Evolutionary conservation across 2,113 vertebrate species (phyloP).

Genomic region (Mormyrus lacerda): DNA sequence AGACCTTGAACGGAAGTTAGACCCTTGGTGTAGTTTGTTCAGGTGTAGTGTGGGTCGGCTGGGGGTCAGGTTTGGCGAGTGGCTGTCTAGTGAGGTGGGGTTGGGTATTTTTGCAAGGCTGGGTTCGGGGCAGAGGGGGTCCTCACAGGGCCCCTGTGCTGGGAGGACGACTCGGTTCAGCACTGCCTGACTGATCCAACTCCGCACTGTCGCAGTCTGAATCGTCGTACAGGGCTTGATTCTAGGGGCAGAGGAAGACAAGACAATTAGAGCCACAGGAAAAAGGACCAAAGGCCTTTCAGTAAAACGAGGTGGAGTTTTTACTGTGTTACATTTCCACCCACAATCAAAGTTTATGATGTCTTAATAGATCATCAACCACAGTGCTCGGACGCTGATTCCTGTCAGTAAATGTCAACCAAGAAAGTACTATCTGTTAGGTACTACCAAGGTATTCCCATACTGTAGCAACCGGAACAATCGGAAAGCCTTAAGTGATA

Average conservation of each 20-base stretch:
- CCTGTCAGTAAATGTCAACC: not conserved
- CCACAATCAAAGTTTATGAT: not conserved
- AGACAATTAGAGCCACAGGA: not conserved
- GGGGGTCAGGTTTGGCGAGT: not conserved
- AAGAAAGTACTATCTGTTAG: not conserved
- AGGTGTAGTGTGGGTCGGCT: not conserved
- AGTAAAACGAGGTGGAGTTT: not conserved
- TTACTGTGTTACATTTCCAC: not conserved
- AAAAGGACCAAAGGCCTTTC: not conserved
- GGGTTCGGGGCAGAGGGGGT: slow-evolving; percentile 29
- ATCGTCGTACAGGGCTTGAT: slow-evolving; percentile 70
- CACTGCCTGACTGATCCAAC: slow-evolving; percentile 76
- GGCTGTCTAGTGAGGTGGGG: slow-evolving; percentile 29
- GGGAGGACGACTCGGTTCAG: slow-evolving; percentile 64
- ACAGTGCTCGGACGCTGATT: not conserved
- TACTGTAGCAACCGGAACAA: not conserved
- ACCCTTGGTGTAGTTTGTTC: not conserved
- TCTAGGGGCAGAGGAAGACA: slow-evolving; percentile 33
- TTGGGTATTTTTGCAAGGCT: slow-evolving; percentile 31
- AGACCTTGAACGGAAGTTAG: not conserved
- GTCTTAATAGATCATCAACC: not conserved
- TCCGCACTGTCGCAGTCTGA: slow-evolving; percentile 88
- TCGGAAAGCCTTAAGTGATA: too few species aligned
- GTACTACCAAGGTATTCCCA: not conserved
- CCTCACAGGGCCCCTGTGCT: slow-evolving; percentile 63